Percentiles rank a stretch among this genome's conserved stretches.
Conservation (phyloP, 2,888 invertebrate genomes). For the Agrilus mali region DNA sequence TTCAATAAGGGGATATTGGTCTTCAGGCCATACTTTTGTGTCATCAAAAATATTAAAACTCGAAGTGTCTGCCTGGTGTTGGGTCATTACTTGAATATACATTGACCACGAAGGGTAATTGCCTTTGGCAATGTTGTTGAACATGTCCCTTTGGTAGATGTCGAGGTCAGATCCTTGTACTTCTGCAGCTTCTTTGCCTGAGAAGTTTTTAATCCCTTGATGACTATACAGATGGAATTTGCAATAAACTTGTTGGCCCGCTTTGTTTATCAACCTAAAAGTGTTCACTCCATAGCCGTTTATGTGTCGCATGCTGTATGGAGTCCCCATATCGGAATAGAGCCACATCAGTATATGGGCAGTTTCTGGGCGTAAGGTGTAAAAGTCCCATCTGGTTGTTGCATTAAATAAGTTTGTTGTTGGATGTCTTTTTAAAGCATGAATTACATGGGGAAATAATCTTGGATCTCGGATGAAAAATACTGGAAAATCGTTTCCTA, state of each 20-base stretch:
- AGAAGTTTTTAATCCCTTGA: slow-evolving; percentile 76
- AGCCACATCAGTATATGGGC: slow-evolving; percentile 73
- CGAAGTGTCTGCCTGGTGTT: slow-evolving; percentile 65
- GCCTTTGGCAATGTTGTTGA: slow-evolving; percentile 69
- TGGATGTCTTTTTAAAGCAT: slow-evolving; percentile 93
- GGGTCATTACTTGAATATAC: slow-evolving; percentile 78
- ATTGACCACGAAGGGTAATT: slow-evolving; percentile 69
- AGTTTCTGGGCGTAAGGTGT: slow-evolving; percentile 74
- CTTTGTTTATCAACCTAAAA: slow-evolving; percentile 74
- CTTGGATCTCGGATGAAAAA: slow-evolving; percentile 85
- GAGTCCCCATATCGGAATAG: slow-evolving; percentile 85
- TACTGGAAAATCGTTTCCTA: slow-evolving; percentile 85
- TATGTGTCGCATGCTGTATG: slow-evolving; percentile 61
- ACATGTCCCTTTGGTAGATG: slow-evolving; percentile 78
- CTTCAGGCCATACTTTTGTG: slow-evolving; percentile 86
- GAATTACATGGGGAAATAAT: slow-evolving; percentile 88
- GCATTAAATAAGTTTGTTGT: slow-evolving; percentile 79
- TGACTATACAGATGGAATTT: slow-evolving; percentile 89
- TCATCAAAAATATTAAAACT: slow-evolving; percentile 86
- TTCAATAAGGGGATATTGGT: slow-evolving; percentile 73
- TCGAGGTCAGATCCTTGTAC: slow-evolving; percentile 73
- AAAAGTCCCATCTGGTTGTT: slow-evolving; percentile 94
- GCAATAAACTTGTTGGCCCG: slow-evolving; percentile 59
- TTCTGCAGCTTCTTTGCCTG: slow-evolving; percentile 51
- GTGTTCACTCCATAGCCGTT: slow-evolving; percentile 93